Base-by-base conservation (phyloP, 2,113 vertebrate genomes). In the Psilopsiagon aurifrons region DNA sequence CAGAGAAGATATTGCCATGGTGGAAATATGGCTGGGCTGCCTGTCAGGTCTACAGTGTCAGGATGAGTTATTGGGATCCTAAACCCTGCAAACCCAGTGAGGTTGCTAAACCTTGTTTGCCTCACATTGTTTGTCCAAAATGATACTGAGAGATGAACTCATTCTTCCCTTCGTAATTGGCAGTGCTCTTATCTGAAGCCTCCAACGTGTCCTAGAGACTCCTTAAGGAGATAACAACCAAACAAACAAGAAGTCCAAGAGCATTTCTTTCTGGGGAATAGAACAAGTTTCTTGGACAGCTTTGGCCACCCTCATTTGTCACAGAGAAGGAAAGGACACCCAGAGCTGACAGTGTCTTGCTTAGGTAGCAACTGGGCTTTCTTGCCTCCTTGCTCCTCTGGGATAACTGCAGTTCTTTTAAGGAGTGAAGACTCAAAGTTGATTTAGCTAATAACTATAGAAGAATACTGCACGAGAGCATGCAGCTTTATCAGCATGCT, bases 101-200 rank as follows among this genome's bases (percentile, higher is more conserved):
- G 33, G 11, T 54, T 92, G 89, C 81, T 76, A 79, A 85, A 83
- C 82, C 73, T 69, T 91, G 66, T 93, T 96, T 93, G 80, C 86
- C 60, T 92, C 31, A 10, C 54, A 74, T 37, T 86, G 66, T 86
- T 96, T 93, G 86, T 76, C 80, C 55, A 79, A 64, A 91, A 77
- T 83, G 55, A 71, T 90, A 94, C 14, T 1, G 15, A 23, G 44
- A 63, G 49, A 79, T 80, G 74, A 91, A 92, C 66, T 90, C 86
- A 43, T 91, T 92, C 86, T 79, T 91, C 74, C 81, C 79, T 78
- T 95, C 0, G 0, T 71, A 83, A 87, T 17, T 94, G 74, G 33
- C 79, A 39, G 4, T 74, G 85, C 91, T 83, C 89, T 96, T 92
- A 93, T 73, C 89, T 93, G 94, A 90, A 94, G 54, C 49, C 25